Evolutionary conservation across 2,113 vertebrate species (phyloP), one percentile per base, ranked within the genome.

Genomic region (Nothocercus nigrocapillus): DNA sequence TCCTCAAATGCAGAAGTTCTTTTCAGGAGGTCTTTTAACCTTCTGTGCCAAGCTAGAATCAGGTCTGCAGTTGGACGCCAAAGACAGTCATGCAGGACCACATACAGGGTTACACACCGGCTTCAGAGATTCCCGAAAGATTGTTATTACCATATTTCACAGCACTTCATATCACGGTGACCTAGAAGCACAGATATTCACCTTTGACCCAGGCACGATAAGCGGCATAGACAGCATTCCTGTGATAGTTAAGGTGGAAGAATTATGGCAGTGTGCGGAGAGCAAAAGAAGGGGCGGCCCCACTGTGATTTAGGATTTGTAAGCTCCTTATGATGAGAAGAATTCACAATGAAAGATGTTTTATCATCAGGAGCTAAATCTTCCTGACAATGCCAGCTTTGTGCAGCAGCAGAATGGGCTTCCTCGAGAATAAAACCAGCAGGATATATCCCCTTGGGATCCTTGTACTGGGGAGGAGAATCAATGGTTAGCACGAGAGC

Each of bases 241-340:
- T 97, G 54, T 81, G 76, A 90, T 95, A 93, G 86, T 86, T 97
- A 74, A 87, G 83, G 89, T 94, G 45, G 95, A 96, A 96, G 94
- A 97, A 87, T 94, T 94, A 91, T 12, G 70, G 87, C 9, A n/a
- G 84, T 70, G 45, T 53, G 78, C 42, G 62, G 74, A 93, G 96
- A 95, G 93, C 59, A 96, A 82, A 95, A 78, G 49, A 58, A 67
- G 54, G 69, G 66, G 70, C 86, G 69, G 36, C 90, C 88, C 24
- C 83, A 91, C 80, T 89, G 89, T 97, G 97, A 84, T 95, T 94
- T 74, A 95, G 87, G 59, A 78, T 96, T 95, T 90, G 72, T 96
- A 94, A 96, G 70, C 79, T 95, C 54, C 82, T 88, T 96, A 95
- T 94, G 79, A 95, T 96, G 96, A 98, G 85, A 92, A 97, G 66